A percentile compares a stretch with the other conserved stretches of the same genome.
Evolutionary conservation across 2,888 invertebrate species (phyloP).

Genomic region (Allacma fusca): DNA sequence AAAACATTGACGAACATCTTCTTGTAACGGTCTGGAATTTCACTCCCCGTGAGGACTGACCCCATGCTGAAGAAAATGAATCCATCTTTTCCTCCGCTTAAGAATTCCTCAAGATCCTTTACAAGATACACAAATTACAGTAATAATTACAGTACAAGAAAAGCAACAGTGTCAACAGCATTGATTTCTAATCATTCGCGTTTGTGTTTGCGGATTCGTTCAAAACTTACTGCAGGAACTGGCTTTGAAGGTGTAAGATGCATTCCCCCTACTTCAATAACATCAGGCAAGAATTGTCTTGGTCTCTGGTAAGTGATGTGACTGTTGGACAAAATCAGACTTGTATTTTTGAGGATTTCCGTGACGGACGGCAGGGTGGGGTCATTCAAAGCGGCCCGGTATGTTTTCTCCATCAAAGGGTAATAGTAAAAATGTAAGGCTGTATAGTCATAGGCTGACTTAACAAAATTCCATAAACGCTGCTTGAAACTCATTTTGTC

Average conservation of each 20-base stretch:
- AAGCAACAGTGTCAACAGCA: not conserved
- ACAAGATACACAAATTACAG: not conserved
- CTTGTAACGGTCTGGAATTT: conserved; percentile 79
- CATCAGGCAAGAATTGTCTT: conserved; percentile 55
- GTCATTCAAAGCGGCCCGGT: conserved; percentile 19
- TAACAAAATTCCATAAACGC: conserved; percentile 29
- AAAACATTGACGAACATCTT: conserved; percentile 77
- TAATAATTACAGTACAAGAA: too few species aligned
- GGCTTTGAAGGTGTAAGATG: conserved; percentile 76
- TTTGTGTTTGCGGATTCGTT: too few species aligned
- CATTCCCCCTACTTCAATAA: conserved; percentile 56
- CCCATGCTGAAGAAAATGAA: conserved; percentile 15
- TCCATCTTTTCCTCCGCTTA: not conserved
- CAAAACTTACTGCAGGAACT: conserved; percentile 68
- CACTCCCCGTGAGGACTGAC: conserved; percentile 68
- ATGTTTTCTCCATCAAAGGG: conserved; percentile 30
- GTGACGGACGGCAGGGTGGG: conserved; percentile 52
- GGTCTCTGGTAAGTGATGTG: conserved; percentile 56
- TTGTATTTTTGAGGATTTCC: conserved; percentile 58
- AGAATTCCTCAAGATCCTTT: not conserved
- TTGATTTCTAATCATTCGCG: too few species aligned
- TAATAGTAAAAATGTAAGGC: not conserved
- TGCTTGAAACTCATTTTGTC: conserved; percentile 43
- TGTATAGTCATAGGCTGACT: not conserved
- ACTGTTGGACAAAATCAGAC: conserved; percentile 60